Evolutionary conservation across 2,113 vertebrate species (phyloP), one percentile per base, ranked within the genome.

Genomic region (Malurus elegans): DNA sequence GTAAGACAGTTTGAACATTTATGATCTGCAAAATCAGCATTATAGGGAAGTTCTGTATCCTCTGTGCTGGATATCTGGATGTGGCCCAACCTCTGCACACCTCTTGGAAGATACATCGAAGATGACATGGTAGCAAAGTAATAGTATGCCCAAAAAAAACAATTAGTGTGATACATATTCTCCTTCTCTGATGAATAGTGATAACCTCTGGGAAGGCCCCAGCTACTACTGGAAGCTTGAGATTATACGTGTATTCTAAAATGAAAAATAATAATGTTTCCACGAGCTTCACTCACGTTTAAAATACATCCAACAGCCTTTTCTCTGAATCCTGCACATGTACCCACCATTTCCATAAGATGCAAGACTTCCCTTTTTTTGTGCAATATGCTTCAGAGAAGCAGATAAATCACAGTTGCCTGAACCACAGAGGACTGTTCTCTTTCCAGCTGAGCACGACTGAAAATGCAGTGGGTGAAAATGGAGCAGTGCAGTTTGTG

Each of bases 131-230:
- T 1, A 86, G 32, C 7, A 83, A 92, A 95, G 54, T 0, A 66
- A 20, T 0, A 51, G 7, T 3, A 24, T 26, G 9, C 47, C 14
- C 38, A 64, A 53, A 76, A 47, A 40, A 50, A 34, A 1, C 0
- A 10, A 28, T 3, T 3, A 32, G 11, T 11, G 26, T 31, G 73
- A 48, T 4, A n/a, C 1, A 0, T 4, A 9, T 53, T 86, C 38
- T 58, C 23, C 44, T 78, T 2, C 24, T 69, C 44, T 75, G 58
- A 45, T 24, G 8, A 20, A 26, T 0, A 72, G n/a, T 6, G 18
- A 64, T 14, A 84, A 75, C 20, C 28, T 47, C 76, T 40, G 38
- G 45, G 50, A 92, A 87, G 53, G 57, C 32, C 45, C 14, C 65
- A 85, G 26, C 80, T 57, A 57, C 53, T 29, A 1, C 70, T 57